Evolutionary conservation across 2,888 invertebrate species (phyloP).

Genomic region (Lasioglossum zephyrum): DNA sequence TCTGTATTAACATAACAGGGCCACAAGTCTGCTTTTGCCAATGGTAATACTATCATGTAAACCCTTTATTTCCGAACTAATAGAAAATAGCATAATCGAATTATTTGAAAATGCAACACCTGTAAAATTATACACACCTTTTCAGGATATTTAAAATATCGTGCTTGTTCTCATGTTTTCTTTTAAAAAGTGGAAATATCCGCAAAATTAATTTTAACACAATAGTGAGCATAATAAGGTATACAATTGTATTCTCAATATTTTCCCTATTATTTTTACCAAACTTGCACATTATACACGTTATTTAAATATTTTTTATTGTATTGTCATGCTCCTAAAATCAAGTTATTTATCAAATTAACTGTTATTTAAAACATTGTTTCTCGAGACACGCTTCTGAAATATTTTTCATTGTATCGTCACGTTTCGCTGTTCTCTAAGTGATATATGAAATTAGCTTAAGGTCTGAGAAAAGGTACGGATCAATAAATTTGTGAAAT

Average conservation of each 20-base stretch:
- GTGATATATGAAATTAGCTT: too few relatives aligned
- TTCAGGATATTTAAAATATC: too few relatives aligned
- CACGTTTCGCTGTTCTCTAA: not conserved
- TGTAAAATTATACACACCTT: not conserved
- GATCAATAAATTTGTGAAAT: constrained; percentile 4
- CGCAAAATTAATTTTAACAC: not conserved
- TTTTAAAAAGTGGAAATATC: not conserved
- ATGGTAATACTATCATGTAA: not conserved
- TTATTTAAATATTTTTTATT: not conserved
- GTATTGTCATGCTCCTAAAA: not conserved
- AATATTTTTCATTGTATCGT: not conserved
- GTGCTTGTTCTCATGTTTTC: not conserved
- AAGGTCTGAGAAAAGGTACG: not conserved
- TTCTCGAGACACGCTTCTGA: not conserved
- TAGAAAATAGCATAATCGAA: constrained; percentile 7
- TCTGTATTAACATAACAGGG: constrained; percentile 32
- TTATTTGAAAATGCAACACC: not conserved
- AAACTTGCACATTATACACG: not conserved
- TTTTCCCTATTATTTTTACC: not conserved
- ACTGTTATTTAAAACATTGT: not conserved
- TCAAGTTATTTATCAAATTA: not conserved
- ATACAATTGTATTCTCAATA: not conserved
- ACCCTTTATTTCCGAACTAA: constrained; percentile 4
- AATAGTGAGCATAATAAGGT: not conserved
- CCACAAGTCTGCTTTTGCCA: constrained; percentile 17